Conservation (phyloP, 2,113 vertebrate genomes). For the Stictonetta naevosa region DNA sequence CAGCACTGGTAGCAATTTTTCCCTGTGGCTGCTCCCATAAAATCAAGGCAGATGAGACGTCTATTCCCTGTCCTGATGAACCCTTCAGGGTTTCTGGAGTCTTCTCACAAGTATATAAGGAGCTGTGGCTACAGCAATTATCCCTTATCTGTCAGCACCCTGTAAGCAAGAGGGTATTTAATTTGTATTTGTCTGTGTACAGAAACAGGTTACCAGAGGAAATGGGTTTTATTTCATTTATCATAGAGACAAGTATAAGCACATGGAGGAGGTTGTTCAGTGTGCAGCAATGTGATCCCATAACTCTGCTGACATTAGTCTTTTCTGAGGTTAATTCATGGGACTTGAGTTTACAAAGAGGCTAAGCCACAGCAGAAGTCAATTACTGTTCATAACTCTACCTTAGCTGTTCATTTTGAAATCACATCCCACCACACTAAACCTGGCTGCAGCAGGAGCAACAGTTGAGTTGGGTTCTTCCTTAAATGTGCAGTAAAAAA, state of each 20-base stretch:
- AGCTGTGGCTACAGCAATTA: neutral
- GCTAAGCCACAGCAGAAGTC: neutral
- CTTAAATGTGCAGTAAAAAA: neutral
- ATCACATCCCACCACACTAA: neutral
- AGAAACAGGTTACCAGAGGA: neutral
- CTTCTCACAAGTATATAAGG: neutral
- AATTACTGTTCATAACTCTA: neutral
- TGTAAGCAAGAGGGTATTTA: neutral
- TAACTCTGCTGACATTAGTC: neutral
- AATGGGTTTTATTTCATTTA: neutral
- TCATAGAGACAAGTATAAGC: neutral
- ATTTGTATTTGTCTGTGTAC: neutral
- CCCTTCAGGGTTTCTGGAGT: neutral
- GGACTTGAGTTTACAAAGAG: neutral
- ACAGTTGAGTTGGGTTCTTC: neutral
- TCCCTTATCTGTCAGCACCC: neutral
- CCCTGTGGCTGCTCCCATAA: slow-evolving; percentile 10
- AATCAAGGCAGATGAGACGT: neutral
- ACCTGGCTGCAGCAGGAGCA: neutral
- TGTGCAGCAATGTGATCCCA: neutral
- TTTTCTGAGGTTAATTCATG: neutral
- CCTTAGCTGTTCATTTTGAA: neutral
- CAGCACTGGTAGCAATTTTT: neutral
- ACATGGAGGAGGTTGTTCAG: neutral
- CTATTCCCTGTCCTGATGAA: neutral